Evolutionary conservation across 2,888 invertebrate species (phyloP).

Genomic region (Phragmatobia fuliginosa): DNA sequence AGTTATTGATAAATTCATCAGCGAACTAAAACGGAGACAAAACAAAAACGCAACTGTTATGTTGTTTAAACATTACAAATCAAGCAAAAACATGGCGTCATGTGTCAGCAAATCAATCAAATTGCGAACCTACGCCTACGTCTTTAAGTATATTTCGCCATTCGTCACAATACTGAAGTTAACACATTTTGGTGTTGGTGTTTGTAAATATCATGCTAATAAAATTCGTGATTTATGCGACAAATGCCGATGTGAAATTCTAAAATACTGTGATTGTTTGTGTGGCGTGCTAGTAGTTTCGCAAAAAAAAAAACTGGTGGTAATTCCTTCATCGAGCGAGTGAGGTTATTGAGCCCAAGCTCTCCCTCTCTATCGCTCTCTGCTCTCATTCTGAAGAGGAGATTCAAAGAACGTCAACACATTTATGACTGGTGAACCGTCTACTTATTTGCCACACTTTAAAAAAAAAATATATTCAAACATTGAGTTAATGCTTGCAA

Average conservation of each 20-base stretch:
- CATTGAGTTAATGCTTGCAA: too few species aligned
- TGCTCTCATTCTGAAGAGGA: too few species aligned
- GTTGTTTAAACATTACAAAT: slow-evolving; percentile 27
- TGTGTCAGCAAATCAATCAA: slow-evolving; percentile 40
- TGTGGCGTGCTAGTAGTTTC: background rate
- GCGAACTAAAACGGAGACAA: slow-evolving; percentile 7
- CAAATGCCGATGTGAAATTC: background rate
- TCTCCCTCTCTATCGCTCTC: too few species aligned
- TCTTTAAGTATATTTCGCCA: slow-evolving; percentile 26
- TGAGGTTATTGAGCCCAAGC: background rate
- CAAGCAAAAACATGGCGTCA: slow-evolving; percentile 40
- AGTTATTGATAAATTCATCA: slow-evolving; percentile 5
- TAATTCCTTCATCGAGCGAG: background rate
- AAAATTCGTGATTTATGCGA: background rate
- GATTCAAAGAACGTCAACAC: too few species aligned
- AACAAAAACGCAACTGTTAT: slow-evolving; percentile 32
- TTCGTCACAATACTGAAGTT: slow-evolving; percentile 27
- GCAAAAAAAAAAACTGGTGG: background rate
- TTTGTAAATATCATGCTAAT: slow-evolving; percentile 1
- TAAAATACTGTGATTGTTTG: background rate
- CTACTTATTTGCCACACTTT: too few species aligned
- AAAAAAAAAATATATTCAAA: too few species aligned
- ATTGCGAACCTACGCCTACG: slow-evolving; percentile 43
- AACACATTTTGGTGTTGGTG: slow-evolving; percentile 13
- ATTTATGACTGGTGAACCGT: too few species aligned